Evolutionary conservation across 2,888 invertebrate species (phyloP).

Genomic region (Bursaphelenchus okinawaensis): DNA sequence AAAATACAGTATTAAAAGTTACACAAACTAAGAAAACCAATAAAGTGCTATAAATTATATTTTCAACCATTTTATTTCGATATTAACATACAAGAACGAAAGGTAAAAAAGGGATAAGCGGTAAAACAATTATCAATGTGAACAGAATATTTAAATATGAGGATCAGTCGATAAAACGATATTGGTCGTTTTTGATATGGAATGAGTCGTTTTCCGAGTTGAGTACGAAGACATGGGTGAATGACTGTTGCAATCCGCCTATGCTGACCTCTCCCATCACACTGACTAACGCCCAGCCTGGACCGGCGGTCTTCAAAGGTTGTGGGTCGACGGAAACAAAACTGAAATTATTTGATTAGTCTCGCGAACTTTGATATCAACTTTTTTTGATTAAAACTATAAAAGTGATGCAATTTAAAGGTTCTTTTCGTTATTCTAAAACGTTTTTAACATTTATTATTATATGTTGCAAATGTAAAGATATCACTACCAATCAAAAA

Average conservation of each 20-base stretch:
- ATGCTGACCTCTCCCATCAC: conserved; percentile 22
- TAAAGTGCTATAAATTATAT: no score
- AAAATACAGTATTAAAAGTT: conserved; percentile 7
- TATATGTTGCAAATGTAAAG: no score
- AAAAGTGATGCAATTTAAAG: conserved; percentile 3
- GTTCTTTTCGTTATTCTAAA: no score
- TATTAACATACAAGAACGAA: no score
- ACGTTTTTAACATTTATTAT: background rate
- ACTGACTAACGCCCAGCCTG: conserved; percentile 17
- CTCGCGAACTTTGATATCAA: background rate
- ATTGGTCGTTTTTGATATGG: conserved; percentile 26
- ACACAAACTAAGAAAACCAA: background rate
- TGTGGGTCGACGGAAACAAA: conserved; percentile 25
- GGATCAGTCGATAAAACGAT: conserved; percentile 27
- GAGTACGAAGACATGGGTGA: conserved; percentile 25
- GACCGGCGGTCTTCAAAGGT: conserved; percentile 12
- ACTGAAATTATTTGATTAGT: conserved; percentile 8
- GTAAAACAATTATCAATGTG: no score
- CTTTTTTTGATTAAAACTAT: conserved; percentile 5
- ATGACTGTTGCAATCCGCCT: conserved; percentile 25
- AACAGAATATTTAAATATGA: background rate
- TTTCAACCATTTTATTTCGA: no score
- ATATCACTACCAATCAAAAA: no score
- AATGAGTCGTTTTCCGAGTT: conserved; percentile 21
- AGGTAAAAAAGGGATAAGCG: no score